Conservation (phyloP, 2,888 invertebrate genomes). For the Shargacucullia verbasci region DNA sequence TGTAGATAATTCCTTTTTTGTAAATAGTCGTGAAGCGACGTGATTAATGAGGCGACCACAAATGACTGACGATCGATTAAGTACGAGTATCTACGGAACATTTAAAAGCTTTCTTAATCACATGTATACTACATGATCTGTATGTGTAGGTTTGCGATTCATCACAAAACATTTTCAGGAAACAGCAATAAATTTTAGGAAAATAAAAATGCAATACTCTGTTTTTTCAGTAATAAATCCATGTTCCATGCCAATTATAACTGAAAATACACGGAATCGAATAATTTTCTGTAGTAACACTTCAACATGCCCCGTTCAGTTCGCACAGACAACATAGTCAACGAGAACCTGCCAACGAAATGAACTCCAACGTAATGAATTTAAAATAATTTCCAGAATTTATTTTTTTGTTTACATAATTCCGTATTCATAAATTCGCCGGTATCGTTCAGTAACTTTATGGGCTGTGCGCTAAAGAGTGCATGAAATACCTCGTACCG, state of each 20-base stretch:
- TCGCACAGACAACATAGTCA: slow-evolving; percentile 10
- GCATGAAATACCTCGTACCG: slow-evolving; percentile 12
- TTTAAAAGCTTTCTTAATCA: slow-evolving; percentile 1
- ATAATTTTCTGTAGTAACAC: slow-evolving; percentile 13
- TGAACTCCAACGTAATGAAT: slow-evolving; percentile 36
- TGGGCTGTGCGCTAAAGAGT: slow-evolving; percentile 26
- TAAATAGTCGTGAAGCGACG: slow-evolving; percentile 2
- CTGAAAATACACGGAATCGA: slow-evolving; percentile 9
- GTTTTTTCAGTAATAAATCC: slow-evolving; percentile 11
- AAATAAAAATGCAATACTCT: slow-evolving; percentile 1
- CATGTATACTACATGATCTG: background rate
- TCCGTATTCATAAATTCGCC: slow-evolving; percentile 42
- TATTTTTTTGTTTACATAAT: slow-evolving; percentile 35
- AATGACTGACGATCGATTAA: slow-evolving; percentile 12
- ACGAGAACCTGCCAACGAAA: slow-evolving; percentile 30
- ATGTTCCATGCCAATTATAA: slow-evolving; percentile 9
- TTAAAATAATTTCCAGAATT: slow-evolving; percentile 38
- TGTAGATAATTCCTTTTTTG: background rate
- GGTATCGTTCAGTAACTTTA: slow-evolving; percentile 29
- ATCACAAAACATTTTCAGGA: slow-evolving; percentile 3
- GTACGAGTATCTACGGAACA: background rate
- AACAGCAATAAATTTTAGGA: slow-evolving; percentile 14
- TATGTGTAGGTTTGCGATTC: slow-evolving; percentile 1
- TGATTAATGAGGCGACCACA: slow-evolving; percentile 27
- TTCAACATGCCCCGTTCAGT: background rate